A percentile compares a stretch with the other conserved stretches of the same genome.
These are phyloP conservation scores for Takifugu rubripes DNA, from an alignment of 2,797 vertebrate genomes.

Conservation along the genomic window DNA sequence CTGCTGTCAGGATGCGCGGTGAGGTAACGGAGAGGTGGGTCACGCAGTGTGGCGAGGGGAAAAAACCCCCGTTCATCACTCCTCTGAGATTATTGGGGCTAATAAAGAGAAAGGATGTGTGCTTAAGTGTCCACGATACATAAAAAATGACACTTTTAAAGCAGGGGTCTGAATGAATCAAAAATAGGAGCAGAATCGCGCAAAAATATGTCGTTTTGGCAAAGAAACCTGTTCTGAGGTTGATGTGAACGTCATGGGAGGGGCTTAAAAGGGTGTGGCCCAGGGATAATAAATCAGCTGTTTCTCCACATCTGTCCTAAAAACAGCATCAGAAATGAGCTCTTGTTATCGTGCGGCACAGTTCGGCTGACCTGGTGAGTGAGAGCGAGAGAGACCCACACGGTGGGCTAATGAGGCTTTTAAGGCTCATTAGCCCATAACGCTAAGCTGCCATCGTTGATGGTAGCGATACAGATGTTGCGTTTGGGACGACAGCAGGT, in stretches of 20 bases:
- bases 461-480: background rate
- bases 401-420: conserved; percentile 48
- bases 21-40: background rate
- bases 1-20: conserved; percentile 36
- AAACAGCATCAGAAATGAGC: too few relatives aligned
- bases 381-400: background rate
- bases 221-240: too few relatives aligned
- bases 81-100: conserved; percentile 26
- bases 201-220: too few relatives aligned
- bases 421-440: background rate
- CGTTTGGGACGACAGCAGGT: background rate
- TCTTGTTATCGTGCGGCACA: conserved; percentile 18
- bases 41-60: conserved; percentile 60
- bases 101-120: conserved; percentile 7
- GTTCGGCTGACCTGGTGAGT: conserved; percentile 16
- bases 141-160: too few relatives aligned
- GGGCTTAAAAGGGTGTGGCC: too few relatives aligned
- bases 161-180: conserved; percentile 24
- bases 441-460: background rate
- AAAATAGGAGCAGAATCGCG: too few relatives aligned
- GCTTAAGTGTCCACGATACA: too few relatives aligned
- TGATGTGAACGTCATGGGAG: too few relatives aligned
- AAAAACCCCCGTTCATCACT: conserved; percentile 17
- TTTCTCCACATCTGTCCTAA: too few relatives aligned
- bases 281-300: too few relatives aligned